Evolutionary conservation across 1,140 invertebrate genomes (phyloP).

Genomic region (Periplaneta americana): DNA sequence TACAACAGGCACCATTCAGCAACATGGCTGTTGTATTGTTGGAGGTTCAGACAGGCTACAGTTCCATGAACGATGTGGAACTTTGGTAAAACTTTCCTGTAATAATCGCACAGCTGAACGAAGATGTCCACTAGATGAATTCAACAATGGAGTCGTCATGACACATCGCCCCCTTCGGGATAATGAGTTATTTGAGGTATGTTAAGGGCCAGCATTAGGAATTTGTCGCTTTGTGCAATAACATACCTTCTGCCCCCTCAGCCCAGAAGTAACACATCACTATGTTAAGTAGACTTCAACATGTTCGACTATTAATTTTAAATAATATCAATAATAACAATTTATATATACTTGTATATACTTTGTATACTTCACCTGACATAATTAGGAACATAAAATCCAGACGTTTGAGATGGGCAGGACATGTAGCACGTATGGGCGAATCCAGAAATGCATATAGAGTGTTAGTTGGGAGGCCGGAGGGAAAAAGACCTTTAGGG

Average conservation of each 20-base stretch:
- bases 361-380: too few relatives aligned
- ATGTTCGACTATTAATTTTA: background rate
- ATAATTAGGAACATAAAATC: too few relatives aligned
- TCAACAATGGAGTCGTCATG: slow-evolving; percentile 92
- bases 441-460: too few relatives aligned
- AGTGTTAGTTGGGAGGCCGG: too few relatives aligned
- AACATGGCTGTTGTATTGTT: background rate
- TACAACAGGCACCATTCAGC: background rate
- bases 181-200: slow-evolving; percentile 89
- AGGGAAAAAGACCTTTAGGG: too few relatives aligned
- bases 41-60: slow-evolving; percentile 55
- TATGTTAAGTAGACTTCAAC: background rate
- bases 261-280: too few relatives aligned
- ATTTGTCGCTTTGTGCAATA: background rate
- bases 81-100: slow-evolving; percentile 80
- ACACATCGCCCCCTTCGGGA: slow-evolving; percentile 79
- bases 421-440: too few relatives aligned
- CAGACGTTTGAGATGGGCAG: too few relatives aligned
- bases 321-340: background rate
- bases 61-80: slow-evolving; percentile 85
- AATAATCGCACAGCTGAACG: slow-evolving; percentile 81
- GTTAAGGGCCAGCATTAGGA: background rate
- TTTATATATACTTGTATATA: background rate
- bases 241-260: too few relatives aligned
- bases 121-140: slow-evolving; percentile 83